Percentiles rank a stretch among this genome's conserved stretches.
Conservation (phyloP, 2,888 invertebrate genomes). For the Athalia circularis region DNA sequence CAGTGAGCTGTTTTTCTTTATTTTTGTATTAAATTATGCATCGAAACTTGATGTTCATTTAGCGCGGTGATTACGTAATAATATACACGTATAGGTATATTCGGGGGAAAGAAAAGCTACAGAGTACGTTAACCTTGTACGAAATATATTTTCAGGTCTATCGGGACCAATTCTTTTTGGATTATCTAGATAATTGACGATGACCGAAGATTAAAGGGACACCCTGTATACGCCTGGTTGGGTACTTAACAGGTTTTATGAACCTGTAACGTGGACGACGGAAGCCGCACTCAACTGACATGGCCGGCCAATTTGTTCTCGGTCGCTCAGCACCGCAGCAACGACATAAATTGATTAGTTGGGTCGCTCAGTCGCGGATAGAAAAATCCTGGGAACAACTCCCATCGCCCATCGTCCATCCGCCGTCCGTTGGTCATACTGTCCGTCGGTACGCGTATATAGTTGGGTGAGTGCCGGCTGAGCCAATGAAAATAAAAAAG, state of each 20-base stretch:
- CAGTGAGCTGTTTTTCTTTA: too few relatives aligned
- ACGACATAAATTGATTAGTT: constrained; percentile 73
- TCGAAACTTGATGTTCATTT: too few relatives aligned
- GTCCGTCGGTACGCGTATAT: constrained; percentile 51
- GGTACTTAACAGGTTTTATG: constrained; percentile 70
- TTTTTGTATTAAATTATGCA: too few relatives aligned
- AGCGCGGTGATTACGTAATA: too few relatives aligned
- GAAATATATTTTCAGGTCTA: neutral
- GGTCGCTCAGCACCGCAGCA: constrained; percentile 57
- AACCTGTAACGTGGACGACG: constrained; percentile 72
- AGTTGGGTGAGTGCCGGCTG: constrained; percentile 57
- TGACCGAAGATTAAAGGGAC: constrained; percentile 52
- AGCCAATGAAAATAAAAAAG: constrained; percentile 74
- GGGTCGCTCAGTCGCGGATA: constrained; percentile 67
- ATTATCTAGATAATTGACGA: neutral
- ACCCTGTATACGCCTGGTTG: constrained; percentile 65
- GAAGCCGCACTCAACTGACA: constrained; percentile 70
- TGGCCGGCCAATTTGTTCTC: constrained; percentile 53
- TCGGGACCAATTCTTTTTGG: neutral
- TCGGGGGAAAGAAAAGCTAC: too few relatives aligned
- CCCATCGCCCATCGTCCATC: constrained; percentile 60
- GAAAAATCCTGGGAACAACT: constrained; percentile 74
- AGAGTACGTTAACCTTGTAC: too few relatives aligned
- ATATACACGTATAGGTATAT: too few relatives aligned
- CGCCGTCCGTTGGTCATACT: constrained; percentile 49